Evolutionary conservation across 2,797 vertebrate species (phyloP), one percentile per base, ranked within the genome.

Genomic region (Lutjanus campechanus): DNA sequence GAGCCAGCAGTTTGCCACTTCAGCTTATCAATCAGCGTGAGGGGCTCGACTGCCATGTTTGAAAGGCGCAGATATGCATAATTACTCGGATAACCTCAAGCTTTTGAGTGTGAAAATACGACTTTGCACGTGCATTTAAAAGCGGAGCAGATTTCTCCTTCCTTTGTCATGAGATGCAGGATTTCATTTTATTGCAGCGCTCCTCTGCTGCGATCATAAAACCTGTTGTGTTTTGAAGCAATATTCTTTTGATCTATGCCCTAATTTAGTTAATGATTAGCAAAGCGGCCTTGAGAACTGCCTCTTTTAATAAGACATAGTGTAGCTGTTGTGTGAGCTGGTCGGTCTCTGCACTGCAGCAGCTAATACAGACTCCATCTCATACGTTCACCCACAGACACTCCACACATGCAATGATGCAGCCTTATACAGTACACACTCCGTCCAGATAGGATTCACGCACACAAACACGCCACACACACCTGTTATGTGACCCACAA

Each of bases 261-360:
- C 59, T 84, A 53, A 81, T 83, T 81, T 43, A 69, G 80, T 81
- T 87, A 77, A 78, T 85, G 40, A 88, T 80, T 51, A 68, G 56
- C 41, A 60, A 46, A 63, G 53, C 0, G 3, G 60, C 59, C 49
- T 80, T 63, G 55, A 70, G 54, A 77, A 68, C 17, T 71, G 40
- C 44, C 41, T 82, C 22, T 36, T 36, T 5, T 50, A 66, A 69
- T 77, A 50, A 76, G 69, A 77, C 40, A 54, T 53, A 55, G 46
- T 71, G 62, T 70, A 58, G 61, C n/a, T 36, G 66, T 58, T 77
- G 22, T 73, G 69, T 49, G 71, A 77, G 80, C 64, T 75, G 72
- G 76, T 70, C 46, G 66, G 47, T 87, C 75, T 85, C 79, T 90
- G 86, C 90, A 89, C 82, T 93, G 91, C 90, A 93, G 89, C 82